Evolutionary conservation across 2,113 vertebrate species (phyloP), one percentile per base, ranked within the genome.

Genomic region (Kryptolebias marmoratus): DNA sequence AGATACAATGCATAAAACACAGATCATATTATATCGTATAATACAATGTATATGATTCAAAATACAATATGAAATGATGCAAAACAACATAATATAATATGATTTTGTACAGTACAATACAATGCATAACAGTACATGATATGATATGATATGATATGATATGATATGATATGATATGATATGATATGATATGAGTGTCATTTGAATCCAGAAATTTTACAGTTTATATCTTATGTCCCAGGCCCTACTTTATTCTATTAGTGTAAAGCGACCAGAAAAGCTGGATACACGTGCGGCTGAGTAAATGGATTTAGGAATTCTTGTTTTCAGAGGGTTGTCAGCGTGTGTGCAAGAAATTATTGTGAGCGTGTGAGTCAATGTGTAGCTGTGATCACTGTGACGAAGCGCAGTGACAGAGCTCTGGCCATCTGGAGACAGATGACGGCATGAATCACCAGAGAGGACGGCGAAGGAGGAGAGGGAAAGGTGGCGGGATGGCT

Each of bases 381-480:
- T 71, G 77, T 66, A 57, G 83, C 67, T 81, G 76, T 70, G 82
- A 71, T 80, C 72, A 69, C 74, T 75, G 81, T 88, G 87, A 91
- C 80, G 39, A 80, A 88, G 86, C 79, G 69, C 78, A 62, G 77
- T 76, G 83, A 89, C 80, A 80, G 86, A 73, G 77, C 85, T 77
- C 64, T 42, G 80, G 80, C 91, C 91, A 91, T 92, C 91, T 91
- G 88, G 90, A 88, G 85, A 89, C 71, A 71, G 83, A 88, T 88
- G 91, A 88, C 77, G 59, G 75, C 61, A 81, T 87, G 88, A 89
- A 82, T 90, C 88, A 90, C 70, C 68, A 56, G 78, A 64, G 63
- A 65, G 63, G 65, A 84, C 61, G 74, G 66, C 18, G 63, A 44
- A 76, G 53, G 60, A 53, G 52, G 61, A 67, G 28, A 66, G 2